A percentile compares a stretch with the other conserved stretches of the same genome.
Evolutionary conservation across 53 echinoderm and acorn worm species (phyloP).

Genomic region (Actinopyga echinites): DNA sequence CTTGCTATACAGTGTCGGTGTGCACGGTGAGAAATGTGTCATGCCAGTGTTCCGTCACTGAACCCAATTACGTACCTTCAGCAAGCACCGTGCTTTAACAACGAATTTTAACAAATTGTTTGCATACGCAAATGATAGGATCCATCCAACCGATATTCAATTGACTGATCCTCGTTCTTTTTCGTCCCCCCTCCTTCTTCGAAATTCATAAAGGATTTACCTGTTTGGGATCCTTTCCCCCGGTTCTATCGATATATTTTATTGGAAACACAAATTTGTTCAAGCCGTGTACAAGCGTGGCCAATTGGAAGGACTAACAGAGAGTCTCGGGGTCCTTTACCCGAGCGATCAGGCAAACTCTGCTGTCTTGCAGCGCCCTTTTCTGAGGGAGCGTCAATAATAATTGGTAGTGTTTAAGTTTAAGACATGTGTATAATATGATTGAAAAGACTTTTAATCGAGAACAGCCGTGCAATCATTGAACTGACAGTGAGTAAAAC

Average conservation of each 20-base stretch:
- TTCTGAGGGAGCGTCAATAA: not conserved
- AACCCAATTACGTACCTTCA: slow-evolving; percentile 23
- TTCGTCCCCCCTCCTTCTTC: no score
- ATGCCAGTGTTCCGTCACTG: slow-evolving; percentile 10
- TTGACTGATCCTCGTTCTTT: no score
- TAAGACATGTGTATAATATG: slow-evolving; percentile 10
- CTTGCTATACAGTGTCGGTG: not conserved
- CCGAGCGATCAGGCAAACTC: not conserved
- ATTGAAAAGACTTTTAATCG: slow-evolving; percentile 19
- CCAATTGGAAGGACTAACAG: slow-evolving; percentile 38
- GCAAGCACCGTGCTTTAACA: slow-evolving; percentile 6
- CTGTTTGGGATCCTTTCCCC: no score
- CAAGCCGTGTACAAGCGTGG: slow-evolving; percentile 35
- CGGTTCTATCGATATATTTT: not conserved
- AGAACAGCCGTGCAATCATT: no score
- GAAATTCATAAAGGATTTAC: no score
- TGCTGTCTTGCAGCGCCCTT: no score
- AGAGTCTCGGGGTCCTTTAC: not conserved
- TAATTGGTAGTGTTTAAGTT: slow-evolving; percentile 27
- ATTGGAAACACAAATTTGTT: slow-evolving; percentile 35
- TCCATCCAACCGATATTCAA: no score
- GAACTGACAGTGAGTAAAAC: no score
- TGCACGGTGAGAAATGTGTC: not conserved
- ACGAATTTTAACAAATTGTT: slow-evolving; percentile 40
- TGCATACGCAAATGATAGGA: slow-evolving; percentile 31